Evolutionary conservation across 2,113 vertebrate genomes (phyloP), one percentile per base, ranked within the genome.

Genomic region (Tricholaema leucomelas): DNA sequence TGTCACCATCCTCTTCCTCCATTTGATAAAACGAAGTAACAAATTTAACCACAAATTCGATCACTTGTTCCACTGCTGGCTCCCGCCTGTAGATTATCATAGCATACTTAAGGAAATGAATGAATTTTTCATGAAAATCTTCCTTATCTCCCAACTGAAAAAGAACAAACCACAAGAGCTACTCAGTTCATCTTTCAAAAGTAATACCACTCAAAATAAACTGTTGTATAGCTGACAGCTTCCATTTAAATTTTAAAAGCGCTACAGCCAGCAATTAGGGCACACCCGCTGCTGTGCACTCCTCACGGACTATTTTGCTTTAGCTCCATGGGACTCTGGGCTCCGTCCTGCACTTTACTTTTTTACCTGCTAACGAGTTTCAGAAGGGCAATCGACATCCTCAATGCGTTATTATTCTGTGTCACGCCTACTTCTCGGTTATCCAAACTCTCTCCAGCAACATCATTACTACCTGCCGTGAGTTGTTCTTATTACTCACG

Each of bases 41-140:
- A 87, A 99, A 99, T 92, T 96, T 98, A 7, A 98, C 98, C 3
- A 97, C 98, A 93, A 99, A 99, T 83, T 99, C 98, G 5, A 99
- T 98, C 61, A 99, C 96, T 28, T 98, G 97, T 93, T 99, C 99
- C 69, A 99, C 99, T 2, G 98, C 94, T 6, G 98, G 98, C 61
- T 99, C 99, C 12, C 99, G 97, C 77, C 98, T 99, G 96, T 99
- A 99, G 74, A 99, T 95, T 33, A 99, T 97, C 98, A 99, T 98
- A 19, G 98, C 98, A 21, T 98, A 99, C 79, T 99, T 99, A 67
- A 99, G 95, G 85, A 97, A 99, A 88, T 98, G 96, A 74, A 98
- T 50, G 90, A 99, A 99, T 94, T 99, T 98, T 40, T 98, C 98
- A 27, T 98, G 96, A 95, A 99, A 99, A 38, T 52, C 59, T 10